These are phyloP conservation scores for Dicentrarchus labrax DNA, from an alignment of 2,113 vertebrate species.

Conservation along the genomic window DNA sequence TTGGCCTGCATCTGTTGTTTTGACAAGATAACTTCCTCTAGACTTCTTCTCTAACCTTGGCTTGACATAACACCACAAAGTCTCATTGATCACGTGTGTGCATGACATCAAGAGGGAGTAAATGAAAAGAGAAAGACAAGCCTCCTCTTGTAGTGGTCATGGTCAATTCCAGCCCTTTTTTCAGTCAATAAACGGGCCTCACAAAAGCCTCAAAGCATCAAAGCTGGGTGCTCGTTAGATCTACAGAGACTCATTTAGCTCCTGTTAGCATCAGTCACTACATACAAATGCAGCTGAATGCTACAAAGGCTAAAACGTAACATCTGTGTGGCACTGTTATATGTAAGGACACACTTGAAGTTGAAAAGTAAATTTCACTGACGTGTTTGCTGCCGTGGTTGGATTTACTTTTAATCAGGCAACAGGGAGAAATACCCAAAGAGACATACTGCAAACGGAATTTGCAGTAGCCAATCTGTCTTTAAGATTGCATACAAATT, in stretches of 20 bases:
- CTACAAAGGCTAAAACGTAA: not conserved
- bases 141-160: conserved; percentile 41
- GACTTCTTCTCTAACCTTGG: not conserved
- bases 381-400: conserved; percentile 41
- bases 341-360: no score
- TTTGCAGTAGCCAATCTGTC: not conserved
- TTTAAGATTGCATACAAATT: not conserved
- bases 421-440: not conserved
- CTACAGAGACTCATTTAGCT: conserved; percentile 17
- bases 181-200: conserved; percentile 2
- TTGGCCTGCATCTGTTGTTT: not conserved
- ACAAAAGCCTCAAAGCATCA: conserved; percentile 50
- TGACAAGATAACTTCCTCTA: not conserved
- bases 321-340: not conserved
- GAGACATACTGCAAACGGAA: not conserved
- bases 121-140: conserved; percentile 40
- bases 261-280: conserved; percentile 17
- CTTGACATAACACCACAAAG: not conserved
- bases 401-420: conserved; percentile 1
- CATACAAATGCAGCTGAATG: conserved; percentile 3
- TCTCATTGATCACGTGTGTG: not conserved
- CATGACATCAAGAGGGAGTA: conserved; percentile 14
- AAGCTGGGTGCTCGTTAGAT: conserved; percentile 27
- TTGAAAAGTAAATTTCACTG: not conserved
- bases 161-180: conserved; percentile 37